Conservation (phyloP, 2,113 vertebrate species). For the Antechinus stuartii region DNA sequence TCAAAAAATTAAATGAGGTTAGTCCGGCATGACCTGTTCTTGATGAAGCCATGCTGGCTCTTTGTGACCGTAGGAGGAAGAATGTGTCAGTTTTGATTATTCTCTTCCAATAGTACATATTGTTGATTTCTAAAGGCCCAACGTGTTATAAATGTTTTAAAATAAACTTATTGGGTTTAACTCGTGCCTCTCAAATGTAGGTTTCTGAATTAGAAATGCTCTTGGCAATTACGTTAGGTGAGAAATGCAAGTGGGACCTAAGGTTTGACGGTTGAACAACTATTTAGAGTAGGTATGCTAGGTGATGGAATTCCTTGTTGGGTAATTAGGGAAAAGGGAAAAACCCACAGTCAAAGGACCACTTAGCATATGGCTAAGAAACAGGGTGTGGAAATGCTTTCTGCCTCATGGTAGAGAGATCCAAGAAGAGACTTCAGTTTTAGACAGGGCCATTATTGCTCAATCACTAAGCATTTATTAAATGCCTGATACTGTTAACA, state of each 20-base stretch:
- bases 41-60: background rate
- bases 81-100: background rate
- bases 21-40: background rate
- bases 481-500: background rate
- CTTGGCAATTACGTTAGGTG: background rate
- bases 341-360: too few relatives aligned
- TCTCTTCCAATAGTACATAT: background rate
- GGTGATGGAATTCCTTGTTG: background rate
- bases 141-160: background rate
- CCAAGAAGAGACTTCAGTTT: background rate
- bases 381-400: background rate
- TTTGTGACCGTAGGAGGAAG: background rate
- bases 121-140: background rate
- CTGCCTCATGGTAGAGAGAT: background rate
- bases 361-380: background rate
- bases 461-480: background rate
- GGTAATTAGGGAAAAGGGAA: background rate
- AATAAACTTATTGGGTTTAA: background rate
- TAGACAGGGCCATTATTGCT: background rate
- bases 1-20: background rate
- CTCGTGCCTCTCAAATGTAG: background rate
- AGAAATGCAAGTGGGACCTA: background rate
- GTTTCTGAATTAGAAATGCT: fast-evolving
- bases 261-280: background rate
- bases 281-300: background rate